Evolutionary conservation across 2,797 vertebrate species (phyloP), one percentile per base, ranked within the genome.

Genomic region (Melopsittacus undulatus): DNA sequence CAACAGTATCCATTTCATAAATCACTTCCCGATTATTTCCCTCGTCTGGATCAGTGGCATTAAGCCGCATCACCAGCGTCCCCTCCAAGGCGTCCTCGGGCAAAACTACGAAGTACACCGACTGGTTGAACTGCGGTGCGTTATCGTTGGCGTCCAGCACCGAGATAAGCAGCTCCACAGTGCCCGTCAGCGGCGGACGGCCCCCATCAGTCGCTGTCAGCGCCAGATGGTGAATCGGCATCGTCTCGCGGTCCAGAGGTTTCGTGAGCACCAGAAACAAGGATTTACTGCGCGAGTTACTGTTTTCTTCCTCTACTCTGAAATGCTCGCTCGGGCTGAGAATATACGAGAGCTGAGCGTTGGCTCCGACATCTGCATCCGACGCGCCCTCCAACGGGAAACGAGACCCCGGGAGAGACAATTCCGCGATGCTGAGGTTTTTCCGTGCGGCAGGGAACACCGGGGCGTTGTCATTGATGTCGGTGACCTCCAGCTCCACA

Each of bases 81-180:
- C 20, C 8, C 29, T 16, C 20, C 4, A 13, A 21, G 7, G 62
- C 7, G 20, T 22, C 5, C 22, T 43, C 40, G 5, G 54, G 32
- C 30, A 57, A 57, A 57, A 57, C 19, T 57, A 10, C 32, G 30
- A 4, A 62, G 19, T 61, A 76, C 21, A 49, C 49, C 1, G 40
- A 7, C 13, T 73, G 52, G 32, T 56, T 34, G 42, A 66, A 77
- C 1, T 64, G 46, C 3, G 59, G 59, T 0, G 8, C 8, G 3
- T 64, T 76, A 17, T 76, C 57, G 1, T 76, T 76, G 0, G 6
- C 4, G 1, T 76, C 57, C 59, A 77, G 4, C 13, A 77, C 59
- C 1, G 15, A 27, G 40, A 73, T 74, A 20, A 30, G 2, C 8
- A 74, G 42, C 26, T 68, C 26, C n/a, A 68, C 2, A 0, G n/a